phyloP scores from a whole-genome alignment of 2,113 vertebrate species.

The Bucco capensis region DNA sequence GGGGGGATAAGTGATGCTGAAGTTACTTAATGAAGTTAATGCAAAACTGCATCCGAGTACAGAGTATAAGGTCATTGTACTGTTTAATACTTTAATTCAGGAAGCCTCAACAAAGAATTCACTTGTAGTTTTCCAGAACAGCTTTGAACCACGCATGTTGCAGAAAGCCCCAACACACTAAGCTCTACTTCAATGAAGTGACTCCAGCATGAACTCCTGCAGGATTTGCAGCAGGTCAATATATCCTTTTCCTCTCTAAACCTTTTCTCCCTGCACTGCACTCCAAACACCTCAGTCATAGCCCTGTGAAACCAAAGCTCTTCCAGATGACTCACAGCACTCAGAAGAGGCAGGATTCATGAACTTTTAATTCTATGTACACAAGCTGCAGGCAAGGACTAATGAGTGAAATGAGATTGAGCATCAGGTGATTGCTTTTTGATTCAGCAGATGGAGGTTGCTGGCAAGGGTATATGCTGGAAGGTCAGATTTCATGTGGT shows the following conservation, averaged over 20 bases:
- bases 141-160: fast-evolving
- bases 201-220: background rate
- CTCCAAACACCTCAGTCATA: background rate
- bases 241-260: background rate
- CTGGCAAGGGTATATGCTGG: background rate
- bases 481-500: background rate
- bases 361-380: background rate
- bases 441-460: background rate
- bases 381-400: background rate
- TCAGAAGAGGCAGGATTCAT: background rate
- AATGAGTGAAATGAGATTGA: constrained; percentile 7
- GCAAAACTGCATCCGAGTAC: background rate
- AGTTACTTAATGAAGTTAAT: background rate
- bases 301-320: background rate
- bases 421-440: constrained; percentile 11
- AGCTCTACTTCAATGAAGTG: background rate
- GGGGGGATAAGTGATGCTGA: background rate
- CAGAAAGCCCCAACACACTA: background rate
- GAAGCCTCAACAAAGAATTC: background rate
- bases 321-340: background rate
- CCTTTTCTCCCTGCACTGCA: background rate
- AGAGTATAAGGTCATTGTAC: background rate
- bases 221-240: background rate
- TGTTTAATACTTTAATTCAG: background rate
- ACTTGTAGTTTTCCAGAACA: background rate